Evolutionary conservation across 2,888 invertebrate genomes (phyloP).

Genomic region (Melolontha melolontha): DNA sequence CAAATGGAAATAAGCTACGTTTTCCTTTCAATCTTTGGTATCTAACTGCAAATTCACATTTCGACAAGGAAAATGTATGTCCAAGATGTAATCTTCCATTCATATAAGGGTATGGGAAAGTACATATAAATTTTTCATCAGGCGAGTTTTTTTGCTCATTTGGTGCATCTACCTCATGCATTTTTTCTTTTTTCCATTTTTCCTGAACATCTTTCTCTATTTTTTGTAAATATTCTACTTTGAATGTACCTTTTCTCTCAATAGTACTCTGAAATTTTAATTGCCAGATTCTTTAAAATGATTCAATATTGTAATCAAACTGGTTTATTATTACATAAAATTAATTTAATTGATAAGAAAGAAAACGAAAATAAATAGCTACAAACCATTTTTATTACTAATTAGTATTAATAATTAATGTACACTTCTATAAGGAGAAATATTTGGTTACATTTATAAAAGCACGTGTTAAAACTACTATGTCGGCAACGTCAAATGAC

Average conservation of each 20-base stretch:
- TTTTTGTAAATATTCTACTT: conserved; percentile 91
- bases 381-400: too few species aligned
- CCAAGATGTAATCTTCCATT: conserved; percentile 98
- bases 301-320: conserved; percentile 1
- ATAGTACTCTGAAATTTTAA: conserved; percentile 10
- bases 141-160: conserved; percentile 67
- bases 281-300: neutral
- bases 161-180: conserved; percentile 87
- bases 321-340: neutral
- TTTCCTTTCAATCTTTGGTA: conserved; percentile 94
- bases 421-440: too few species aligned
- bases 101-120: conserved; percentile 99
- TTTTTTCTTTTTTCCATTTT: conserved; percentile 85
- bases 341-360: neutral
- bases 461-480: too few species aligned
- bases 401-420: too few species aligned
- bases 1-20: conserved; percentile 94
- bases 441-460: too few species aligned
- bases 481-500: too few species aligned
- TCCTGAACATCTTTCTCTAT: conserved; percentile 89
- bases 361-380: too few species aligned
- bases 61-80: conserved; percentile 96
- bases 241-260: conserved; percentile 94
- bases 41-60: conserved; percentile 96
- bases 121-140: conserved; percentile 89